These are phyloP conservation scores for Antechinus flavipes DNA, from an alignment of 2,113 vertebrate genomes.

Conservation along the genomic window DNA sequence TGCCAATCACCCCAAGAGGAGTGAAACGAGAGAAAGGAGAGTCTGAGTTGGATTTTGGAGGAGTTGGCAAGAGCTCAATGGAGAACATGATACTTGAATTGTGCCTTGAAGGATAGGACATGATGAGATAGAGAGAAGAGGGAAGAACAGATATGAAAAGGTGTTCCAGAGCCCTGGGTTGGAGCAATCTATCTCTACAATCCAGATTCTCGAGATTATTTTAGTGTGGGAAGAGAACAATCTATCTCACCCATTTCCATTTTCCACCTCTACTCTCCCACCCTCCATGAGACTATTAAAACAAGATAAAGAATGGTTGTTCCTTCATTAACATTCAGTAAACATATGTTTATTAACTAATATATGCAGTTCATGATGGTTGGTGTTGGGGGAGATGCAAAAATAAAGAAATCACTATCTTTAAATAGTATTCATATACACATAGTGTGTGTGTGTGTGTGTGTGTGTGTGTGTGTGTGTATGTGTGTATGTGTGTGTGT, in stretches of 20 bases:
- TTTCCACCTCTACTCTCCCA: background rate
- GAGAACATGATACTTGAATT: background rate
- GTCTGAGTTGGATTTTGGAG: background rate
- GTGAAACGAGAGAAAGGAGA: background rate
- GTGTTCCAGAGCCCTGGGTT: background rate
- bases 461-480: too few species aligned
- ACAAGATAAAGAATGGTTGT: background rate
- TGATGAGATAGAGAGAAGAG: background rate
- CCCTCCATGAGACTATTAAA: background rate
- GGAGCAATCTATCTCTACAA: slow-evolving; percentile 12
- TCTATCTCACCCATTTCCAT: slow-evolving; percentile 36
- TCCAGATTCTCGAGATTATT: slow-evolving; percentile 15
- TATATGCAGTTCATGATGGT: background rate
- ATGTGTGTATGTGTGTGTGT: too few species aligned
- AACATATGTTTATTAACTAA: background rate
- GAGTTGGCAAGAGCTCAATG: background rate
- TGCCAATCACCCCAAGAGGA: background rate
- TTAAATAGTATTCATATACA: background rate
- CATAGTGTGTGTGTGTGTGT: background rate
- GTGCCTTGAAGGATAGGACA: background rate
- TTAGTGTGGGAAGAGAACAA: slow-evolving; percentile 43
- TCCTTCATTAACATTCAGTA: background rate
- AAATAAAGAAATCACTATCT: too few species aligned
- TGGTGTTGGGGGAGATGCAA: background rate
- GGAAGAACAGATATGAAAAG: background rate